These are phyloP conservation scores for Trachelipus rathkii DNA, from an alignment of 1,140 invertebrate genomes.

Conservation along the genomic window DNA sequence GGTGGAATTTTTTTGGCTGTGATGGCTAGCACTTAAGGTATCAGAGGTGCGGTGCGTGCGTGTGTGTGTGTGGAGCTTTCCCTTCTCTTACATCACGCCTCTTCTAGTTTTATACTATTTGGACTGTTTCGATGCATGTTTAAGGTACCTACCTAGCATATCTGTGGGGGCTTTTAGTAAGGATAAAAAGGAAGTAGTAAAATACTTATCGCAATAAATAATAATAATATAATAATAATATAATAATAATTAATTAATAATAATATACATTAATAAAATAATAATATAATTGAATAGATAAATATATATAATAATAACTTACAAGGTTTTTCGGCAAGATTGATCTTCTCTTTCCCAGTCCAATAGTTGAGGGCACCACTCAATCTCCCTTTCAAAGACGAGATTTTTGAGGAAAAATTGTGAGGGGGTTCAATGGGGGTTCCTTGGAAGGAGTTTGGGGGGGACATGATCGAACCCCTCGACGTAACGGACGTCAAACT, in stretches of 20 bases:
- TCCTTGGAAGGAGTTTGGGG: constrained; percentile 32
- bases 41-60: too few relatives aligned
- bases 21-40: too few relatives aligned
- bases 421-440: constrained; percentile 10
- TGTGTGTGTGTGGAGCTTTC: too few relatives aligned
- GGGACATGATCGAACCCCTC: constrained; percentile 42
- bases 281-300: too few relatives aligned
- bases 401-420: constrained; percentile 44
- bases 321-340: constrained; percentile 39
- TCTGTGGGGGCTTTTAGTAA: too few relatives aligned
- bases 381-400: constrained; percentile 46
- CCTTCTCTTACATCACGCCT: too few relatives aligned
- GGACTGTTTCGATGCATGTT: too few relatives aligned
- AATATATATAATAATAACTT: constrained; percentile 15
- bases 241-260: not conserved
- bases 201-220: too few relatives aligned
- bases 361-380: constrained; percentile 47
- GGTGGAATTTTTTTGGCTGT: too few relatives aligned
- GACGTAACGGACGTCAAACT: constrained; percentile 46
- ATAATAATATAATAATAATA: constrained; percentile 6
- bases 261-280: constrained; percentile 1
- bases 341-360: constrained; percentile 44
- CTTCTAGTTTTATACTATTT: too few relatives aligned
- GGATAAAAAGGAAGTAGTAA: too few relatives aligned
- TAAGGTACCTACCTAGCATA: too few relatives aligned